Base-by-base conservation (phyloP, 2,113 vertebrate species). In the Nanorana parkeri region DNA sequence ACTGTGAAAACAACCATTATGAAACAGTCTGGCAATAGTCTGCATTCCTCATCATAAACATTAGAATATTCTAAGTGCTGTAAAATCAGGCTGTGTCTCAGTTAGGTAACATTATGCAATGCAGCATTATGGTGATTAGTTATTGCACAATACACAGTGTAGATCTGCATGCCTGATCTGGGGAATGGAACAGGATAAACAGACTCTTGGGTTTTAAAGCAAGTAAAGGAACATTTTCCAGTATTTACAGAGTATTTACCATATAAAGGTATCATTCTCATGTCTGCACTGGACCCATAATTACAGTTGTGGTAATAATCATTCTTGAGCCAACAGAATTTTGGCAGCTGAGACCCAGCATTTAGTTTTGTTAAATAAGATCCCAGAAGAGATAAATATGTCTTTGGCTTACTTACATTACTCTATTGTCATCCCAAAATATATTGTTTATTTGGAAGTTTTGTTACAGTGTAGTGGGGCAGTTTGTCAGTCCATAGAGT, bases 261-360 rank as follows among this genome's bases (percentile, higher is more conserved):
- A 65, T 66, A 82, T 82, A 82, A 82, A 82, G 80, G 17, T 20
- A 65, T 73, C 66, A 74, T 75, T 66, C 67, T 29, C 7, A 7
- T 75, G 61, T 56, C 80, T 66, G 10, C 6, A 41, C 28, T 55
- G 16, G 51, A 47, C 61, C 29, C 32, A 66, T 66, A 75, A 82
- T 81, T 74, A 66, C 29, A 23, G 51, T 41, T 66, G 61, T 21
- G 60, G 68, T 29, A 54, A 64, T 19, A 72, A 26, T 54, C 26
- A 60, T 21, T 3, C 56, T 17, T 41, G 61, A 74, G 69, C 47
- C 60, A 75, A 47, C 19, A 67, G 6, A 47, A 75, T 11, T 4
- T 26, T 58, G 51, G 69, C 71, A 20, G 66, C 29, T 26, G 8
- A 41, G 29, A 58, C 29, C 21, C n/a, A 19, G 52, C 55, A 60